A percentile compares a stretch with the other conserved stretches of the same genome.
Evolutionary conservation across 2,113 vertebrate genomes (phyloP).

Genomic region (Bolborhynchus lineola): DNA sequence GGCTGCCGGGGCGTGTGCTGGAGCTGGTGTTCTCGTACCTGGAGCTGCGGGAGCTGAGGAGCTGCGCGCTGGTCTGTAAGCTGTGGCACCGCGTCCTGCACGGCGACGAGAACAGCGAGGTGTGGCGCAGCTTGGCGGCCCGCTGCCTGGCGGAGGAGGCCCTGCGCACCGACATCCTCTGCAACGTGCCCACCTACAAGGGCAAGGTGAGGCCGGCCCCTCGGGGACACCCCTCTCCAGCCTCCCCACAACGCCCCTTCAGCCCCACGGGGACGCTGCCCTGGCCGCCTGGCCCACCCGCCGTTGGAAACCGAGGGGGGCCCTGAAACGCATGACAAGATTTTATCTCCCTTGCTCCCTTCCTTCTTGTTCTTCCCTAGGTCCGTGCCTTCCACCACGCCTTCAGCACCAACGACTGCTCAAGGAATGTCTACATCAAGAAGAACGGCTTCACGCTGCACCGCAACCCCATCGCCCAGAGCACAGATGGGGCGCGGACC

Average conservation of each 20-base stretch:
- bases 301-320: accelerated
- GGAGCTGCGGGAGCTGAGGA: slow-evolving; percentile 87
- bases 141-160: slow-evolving; percentile 89
- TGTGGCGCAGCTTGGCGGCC: slow-evolving; percentile 92
- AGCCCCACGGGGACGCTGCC: not conserved
- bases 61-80: slow-evolving; percentile 90
- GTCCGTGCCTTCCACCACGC: slow-evolving; percentile 93
- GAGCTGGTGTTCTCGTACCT: slow-evolving; percentile 94
- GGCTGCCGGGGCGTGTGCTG: slow-evolving; percentile 87
- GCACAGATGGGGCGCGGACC: slow-evolving; percentile 94
- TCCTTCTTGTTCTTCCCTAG: slow-evolving; percentile 57
- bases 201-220: slow-evolving; percentile 83
- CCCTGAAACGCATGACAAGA: accelerated
- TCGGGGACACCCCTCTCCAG: too few relatives aligned
- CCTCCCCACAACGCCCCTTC: not conserved
- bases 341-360: not conserved
- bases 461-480: slow-evolving; percentile 98
- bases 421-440: slow-evolving; percentile 97
- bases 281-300: not conserved
- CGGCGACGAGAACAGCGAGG: slow-evolving; percentile 96
- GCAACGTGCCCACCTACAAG: slow-evolving; percentile 94
- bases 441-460: slow-evolving; percentile 98
- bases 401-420: slow-evolving; percentile 97
- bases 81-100: slow-evolving; percentile 91
- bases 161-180: slow-evolving; percentile 93